Conservation (phyloP, 2,113 vertebrate species). For the Ceyx margarethae region DNA sequence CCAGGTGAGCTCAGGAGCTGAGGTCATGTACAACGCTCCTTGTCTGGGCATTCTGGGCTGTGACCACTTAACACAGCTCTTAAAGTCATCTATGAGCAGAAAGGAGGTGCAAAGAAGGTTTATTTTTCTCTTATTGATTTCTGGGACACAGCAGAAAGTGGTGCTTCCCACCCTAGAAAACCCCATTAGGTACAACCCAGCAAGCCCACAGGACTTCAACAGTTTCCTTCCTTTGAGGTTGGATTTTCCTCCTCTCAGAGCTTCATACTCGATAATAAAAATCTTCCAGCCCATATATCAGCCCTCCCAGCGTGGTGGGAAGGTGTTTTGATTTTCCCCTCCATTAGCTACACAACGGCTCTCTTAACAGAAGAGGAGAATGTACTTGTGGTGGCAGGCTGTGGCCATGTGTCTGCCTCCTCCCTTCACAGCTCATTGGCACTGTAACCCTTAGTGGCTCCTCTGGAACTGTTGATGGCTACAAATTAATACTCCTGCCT, state of each 20-base stretch:
- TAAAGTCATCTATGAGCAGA: not conserved
- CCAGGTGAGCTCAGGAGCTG: not conserved
- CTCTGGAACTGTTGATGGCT: not conserved
- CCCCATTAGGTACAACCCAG: not conserved
- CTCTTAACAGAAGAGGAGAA: not conserved
- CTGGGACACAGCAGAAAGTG: not conserved
- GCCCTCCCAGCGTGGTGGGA: not conserved
- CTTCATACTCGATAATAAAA: not conserved
- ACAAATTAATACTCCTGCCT: not conserved
- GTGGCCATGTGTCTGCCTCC: accelerated
- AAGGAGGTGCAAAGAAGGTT: not conserved
- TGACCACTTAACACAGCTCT: not conserved
- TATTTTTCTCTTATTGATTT: not conserved
- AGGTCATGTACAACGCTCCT: accelerated
- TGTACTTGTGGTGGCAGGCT: not conserved
- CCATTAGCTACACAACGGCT: not conserved
- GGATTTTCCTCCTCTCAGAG: not conserved
- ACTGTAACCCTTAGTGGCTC: not conserved
- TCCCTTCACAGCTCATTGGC: not conserved
- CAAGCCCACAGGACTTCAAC: accelerated
- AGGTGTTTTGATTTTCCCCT: not conserved
- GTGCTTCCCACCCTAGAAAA: not conserved
- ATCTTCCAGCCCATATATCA: not conserved
- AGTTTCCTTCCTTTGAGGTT: not conserved
- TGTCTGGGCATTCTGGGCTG: not conserved